Conservation (phyloP, 2,113 vertebrate species). For the Balaeniceps rex region DNA sequence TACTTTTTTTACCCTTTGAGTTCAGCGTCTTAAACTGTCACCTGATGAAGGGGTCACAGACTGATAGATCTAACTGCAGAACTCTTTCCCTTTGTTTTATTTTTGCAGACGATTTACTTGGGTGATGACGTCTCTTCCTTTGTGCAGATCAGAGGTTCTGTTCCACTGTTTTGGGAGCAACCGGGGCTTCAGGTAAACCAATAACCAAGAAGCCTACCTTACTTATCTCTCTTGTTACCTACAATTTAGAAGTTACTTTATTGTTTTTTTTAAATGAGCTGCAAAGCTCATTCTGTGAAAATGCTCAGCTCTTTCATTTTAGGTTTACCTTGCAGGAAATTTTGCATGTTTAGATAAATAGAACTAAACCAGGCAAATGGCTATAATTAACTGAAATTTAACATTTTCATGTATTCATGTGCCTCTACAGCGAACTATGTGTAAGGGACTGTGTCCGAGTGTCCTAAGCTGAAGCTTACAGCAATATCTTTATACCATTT, state of each 20-base stretch:
- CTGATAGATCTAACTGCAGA: constrained; percentile 38
- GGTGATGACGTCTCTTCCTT: constrained; percentile 80
- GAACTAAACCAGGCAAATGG: background rate
- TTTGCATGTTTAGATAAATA: background rate
- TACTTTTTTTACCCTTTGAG: constrained; percentile 19
- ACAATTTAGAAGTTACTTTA: background rate
- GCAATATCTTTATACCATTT: background rate
- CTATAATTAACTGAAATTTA: background rate
- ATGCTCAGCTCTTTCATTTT: background rate
- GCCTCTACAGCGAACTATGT: background rate
- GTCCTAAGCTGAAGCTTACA: background rate
- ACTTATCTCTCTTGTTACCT: background rate
- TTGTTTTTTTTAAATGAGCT: background rate
- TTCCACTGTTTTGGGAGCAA: constrained; percentile 83
- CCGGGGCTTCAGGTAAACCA: constrained; percentile 72
- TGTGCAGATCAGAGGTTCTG: constrained; percentile 81
- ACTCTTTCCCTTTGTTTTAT: background rate
- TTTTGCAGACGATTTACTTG: constrained; percentile 77
- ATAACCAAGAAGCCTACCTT: background rate
- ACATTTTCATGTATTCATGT: background rate
- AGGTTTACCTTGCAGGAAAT: background rate
- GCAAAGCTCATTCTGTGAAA: background rate
- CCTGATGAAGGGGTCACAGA: constrained; percentile 21
- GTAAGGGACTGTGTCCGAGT: background rate
- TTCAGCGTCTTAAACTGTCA: constrained; percentile 42